These are phyloP conservation scores for Manduca sexta DNA, from an alignment of 1,140 invertebrate genomes.

Conservation along the genomic window DNA sequence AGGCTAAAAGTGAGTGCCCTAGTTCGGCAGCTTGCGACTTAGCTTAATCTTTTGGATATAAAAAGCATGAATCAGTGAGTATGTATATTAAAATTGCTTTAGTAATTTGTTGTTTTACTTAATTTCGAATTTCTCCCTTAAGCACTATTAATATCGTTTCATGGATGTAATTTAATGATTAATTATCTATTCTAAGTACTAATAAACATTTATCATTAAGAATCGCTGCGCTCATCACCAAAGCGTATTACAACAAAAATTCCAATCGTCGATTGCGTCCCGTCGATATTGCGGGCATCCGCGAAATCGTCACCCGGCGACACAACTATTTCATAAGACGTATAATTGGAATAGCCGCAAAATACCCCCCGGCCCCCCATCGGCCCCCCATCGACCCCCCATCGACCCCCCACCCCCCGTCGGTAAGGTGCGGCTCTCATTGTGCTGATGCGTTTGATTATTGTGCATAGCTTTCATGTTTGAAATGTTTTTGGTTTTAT, in stretches of 20 bases:
- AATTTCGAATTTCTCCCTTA: too few species aligned
- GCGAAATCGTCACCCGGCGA: constrained; percentile 43
- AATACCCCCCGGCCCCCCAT: constrained; percentile 30
- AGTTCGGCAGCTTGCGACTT: too few species aligned
- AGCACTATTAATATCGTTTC: too few species aligned
- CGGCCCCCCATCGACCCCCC: constrained; percentile 9
- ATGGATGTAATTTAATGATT: too few species aligned
- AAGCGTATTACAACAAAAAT: constrained; percentile 34
- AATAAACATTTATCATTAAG: neutral
- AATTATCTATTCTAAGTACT: too few species aligned
- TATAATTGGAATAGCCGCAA: constrained; percentile 66
- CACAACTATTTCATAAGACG: constrained; percentile 68
- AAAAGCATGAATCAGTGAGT: too few species aligned
- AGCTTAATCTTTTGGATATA: too few species aligned
- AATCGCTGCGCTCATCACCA: constrained; percentile 26
- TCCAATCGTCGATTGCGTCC: constrained; percentile 51
- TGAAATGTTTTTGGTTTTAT: constrained; percentile 1
- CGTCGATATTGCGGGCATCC: constrained; percentile 52
- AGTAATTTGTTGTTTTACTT: too few species aligned
- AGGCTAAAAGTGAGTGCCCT: too few species aligned
- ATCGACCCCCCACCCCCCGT: neutral
- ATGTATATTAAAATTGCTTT: too few species aligned
- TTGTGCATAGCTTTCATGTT: neutral
- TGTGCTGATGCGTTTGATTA: constrained; percentile 1
- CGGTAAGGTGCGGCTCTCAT: constrained; percentile 3